Evolutionary conservation across 2,797 vertebrate genomes (phyloP).

Genomic region (Chelon auratus): DNA sequence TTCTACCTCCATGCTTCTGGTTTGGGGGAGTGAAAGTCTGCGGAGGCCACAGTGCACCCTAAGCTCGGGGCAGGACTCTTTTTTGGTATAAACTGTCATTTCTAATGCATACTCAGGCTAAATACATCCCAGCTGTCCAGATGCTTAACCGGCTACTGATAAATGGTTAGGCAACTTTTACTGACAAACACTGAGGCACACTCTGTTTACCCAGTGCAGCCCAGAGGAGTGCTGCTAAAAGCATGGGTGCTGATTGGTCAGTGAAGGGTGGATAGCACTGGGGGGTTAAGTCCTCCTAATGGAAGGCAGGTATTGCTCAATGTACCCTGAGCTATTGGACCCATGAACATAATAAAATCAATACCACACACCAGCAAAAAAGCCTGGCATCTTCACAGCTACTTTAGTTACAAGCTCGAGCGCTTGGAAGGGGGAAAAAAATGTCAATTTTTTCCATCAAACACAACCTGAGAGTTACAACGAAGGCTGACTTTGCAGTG

Average conservation of each 20-base stretch:
- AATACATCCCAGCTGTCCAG: slow-evolving; percentile 80
- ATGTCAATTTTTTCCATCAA: slow-evolving; percentile 31
- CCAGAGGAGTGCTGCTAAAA: slow-evolving; percentile 83
- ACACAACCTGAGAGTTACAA: slow-evolving; percentile 34
- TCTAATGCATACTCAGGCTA: slow-evolving; percentile 63
- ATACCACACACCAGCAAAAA: slow-evolving; percentile 49
- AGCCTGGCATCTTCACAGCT: slow-evolving; percentile 41
- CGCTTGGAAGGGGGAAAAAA: slow-evolving; percentile 10
- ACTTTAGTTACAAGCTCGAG: slow-evolving; percentile 31
- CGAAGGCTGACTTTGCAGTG: slow-evolving; percentile 35
- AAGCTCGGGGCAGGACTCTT: slow-evolving; percentile 27
- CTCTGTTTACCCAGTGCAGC: slow-evolving; percentile 84
- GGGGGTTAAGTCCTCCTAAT: slow-evolving; percentile 73
- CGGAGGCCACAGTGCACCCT: slow-evolving; percentile 48
- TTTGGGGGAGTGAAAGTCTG: slow-evolving; percentile 30
- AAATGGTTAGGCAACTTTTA: slow-evolving; percentile 86
- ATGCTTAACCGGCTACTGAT: slow-evolving; percentile 81
- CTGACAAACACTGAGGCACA: slow-evolving; percentile 85
- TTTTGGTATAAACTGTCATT: slow-evolving; percentile 48
- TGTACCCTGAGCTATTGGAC: slow-evolving; percentile 74
- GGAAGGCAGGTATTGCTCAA: slow-evolving; percentile 80
- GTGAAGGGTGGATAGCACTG: slow-evolving; percentile 68
- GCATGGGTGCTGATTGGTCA: slow-evolving; percentile 85
- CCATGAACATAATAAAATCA: slow-evolving; percentile 65
- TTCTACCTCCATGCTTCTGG: slow-evolving; percentile 33